phyloP scores from a whole-genome alignment of 2,888 invertebrate genomes.

The Drosophila nr. perissopoda region DNA sequence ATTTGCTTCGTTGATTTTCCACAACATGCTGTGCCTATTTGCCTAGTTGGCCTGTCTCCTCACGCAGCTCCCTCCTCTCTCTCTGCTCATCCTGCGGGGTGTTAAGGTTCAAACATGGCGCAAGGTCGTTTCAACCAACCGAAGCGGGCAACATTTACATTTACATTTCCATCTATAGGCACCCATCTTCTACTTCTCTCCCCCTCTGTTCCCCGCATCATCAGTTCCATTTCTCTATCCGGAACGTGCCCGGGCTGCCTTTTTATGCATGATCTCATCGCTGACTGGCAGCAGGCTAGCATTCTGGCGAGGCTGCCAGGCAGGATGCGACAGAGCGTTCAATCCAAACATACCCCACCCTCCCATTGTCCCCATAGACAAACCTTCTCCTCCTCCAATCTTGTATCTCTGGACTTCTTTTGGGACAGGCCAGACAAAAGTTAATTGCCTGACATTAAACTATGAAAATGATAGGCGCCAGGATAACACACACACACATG shows the following conservation, averaged over 20 bases:
- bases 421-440: constrained; percentile 68
- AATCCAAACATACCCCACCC: constrained; percentile 1
- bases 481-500: constrained; percentile 12
- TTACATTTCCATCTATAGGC: constrained; percentile 67
- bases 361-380: too few species aligned
- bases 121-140: constrained; percentile 74
- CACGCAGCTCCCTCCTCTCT: neutral
- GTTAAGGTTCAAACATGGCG: constrained; percentile 79
- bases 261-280: constrained; percentile 80
- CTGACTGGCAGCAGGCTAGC: constrained; percentile 66
- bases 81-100: constrained; percentile 40
- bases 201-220: neutral
- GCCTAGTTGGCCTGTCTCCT: constrained; percentile 53
- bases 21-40: constrained; percentile 78
- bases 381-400: constrained; percentile 4
- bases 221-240: constrained; percentile 11
- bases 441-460: constrained; percentile 79
- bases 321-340: constrained; percentile 34
- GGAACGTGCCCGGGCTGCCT: constrained; percentile 61
- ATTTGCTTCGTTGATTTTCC: constrained; percentile 80
- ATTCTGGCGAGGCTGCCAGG: constrained; percentile 14
- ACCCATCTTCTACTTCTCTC: constrained; percentile 30
- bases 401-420: constrained; percentile 4
- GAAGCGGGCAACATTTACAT: constrained; percentile 72
- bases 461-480: constrained; percentile 76